phyloP scores from a whole-genome alignment of 2,797 vertebrate species.

The Dryobates pubescens region DNA sequence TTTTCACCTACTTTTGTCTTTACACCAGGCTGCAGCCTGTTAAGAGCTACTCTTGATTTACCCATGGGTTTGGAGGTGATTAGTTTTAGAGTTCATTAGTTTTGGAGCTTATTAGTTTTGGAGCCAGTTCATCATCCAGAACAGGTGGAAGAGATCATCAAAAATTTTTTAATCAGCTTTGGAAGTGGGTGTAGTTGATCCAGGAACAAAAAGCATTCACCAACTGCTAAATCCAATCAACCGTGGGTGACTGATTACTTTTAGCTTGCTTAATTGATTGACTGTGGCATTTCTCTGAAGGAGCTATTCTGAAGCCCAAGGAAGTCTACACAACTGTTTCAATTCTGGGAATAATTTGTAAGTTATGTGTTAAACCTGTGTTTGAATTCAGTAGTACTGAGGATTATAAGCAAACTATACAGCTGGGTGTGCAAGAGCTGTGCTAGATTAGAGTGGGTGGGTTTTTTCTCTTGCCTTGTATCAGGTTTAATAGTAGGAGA shows the following conservation, averaged over 20 bases:
- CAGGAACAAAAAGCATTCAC: constrained; percentile 69
- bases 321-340: constrained; percentile 63
- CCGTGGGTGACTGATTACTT: constrained; percentile 71
- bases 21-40: background rate
- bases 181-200: constrained; percentile 69
- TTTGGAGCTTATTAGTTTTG: constrained; percentile 40
- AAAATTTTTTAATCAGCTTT: constrained; percentile 70
- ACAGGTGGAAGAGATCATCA: constrained; percentile 68
- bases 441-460: background rate
- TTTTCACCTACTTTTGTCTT: background rate
- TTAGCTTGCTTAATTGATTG: constrained; percentile 74
- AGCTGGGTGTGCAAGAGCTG: background rate
- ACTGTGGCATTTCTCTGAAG: constrained; percentile 59
- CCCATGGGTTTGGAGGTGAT: constrained; percentile 19
- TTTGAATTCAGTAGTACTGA: background rate
- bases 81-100: constrained; percentile 35
- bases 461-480: background rate
- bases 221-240: constrained; percentile 72
- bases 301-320: constrained; percentile 62
- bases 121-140: constrained; percentile 63
- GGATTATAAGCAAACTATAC: background rate
- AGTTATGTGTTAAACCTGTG: constrained; percentile 46
- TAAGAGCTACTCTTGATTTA: constrained; percentile 26
- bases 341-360: constrained; percentile 53
- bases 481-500: background rate